Percentiles rank a stretch among this genome's conserved stretches.
phyloP scores from a whole-genome alignment of 2,113 vertebrate species.

The Lophius piscatorius region DNA sequence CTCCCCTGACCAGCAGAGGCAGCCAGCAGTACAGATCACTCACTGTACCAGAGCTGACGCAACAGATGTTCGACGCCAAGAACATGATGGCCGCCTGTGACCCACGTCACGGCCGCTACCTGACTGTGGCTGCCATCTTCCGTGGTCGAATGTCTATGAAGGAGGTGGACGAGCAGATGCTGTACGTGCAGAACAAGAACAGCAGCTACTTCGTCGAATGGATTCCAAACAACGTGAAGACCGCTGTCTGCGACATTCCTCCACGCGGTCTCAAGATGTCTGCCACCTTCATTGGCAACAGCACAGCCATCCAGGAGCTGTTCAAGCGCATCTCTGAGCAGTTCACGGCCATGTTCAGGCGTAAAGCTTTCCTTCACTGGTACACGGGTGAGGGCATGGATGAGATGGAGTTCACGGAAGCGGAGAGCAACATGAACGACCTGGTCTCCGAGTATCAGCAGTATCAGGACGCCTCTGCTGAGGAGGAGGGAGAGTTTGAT shows the following conservation, averaged over 20 bases:
- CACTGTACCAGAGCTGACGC: constrained; percentile 82
- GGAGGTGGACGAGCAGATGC: constrained; percentile 93
- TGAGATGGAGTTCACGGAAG: constrained; percentile 94
- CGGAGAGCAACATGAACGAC: constrained; percentile 95
- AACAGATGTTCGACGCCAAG: constrained; percentile 84
- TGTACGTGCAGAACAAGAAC: constrained; percentile 93
- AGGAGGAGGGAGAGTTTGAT: constrained; percentile 96
- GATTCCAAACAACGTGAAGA: constrained; percentile 96
- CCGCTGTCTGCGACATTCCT: constrained; percentile 90
- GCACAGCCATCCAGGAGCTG: constrained; percentile 94
- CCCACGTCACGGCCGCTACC: constrained; percentile 81
- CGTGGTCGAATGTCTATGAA: constrained; percentile 95
- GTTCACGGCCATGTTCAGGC: constrained; percentile 92
- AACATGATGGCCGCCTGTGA: constrained; percentile 86
- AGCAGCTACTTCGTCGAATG: constrained; percentile 95
- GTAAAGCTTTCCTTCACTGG: constrained; percentile 93
- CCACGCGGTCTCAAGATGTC: constrained; percentile 93
- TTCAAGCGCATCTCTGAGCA: constrained; percentile 95
- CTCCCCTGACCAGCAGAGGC: constrained; percentile 82
- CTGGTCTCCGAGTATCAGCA: constrained; percentile 97
- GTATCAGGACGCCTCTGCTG: constrained; percentile 95
- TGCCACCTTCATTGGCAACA: constrained; percentile 91
- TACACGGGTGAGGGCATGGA: constrained; percentile 94
- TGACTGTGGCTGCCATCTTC: constrained; percentile 88
- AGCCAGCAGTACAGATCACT: constrained; percentile 83